Evolutionary conservation across 1,140 invertebrate species (phyloP), one percentile per base, ranked within the genome.

Genomic region (Pachypsylla venusta): DNA sequence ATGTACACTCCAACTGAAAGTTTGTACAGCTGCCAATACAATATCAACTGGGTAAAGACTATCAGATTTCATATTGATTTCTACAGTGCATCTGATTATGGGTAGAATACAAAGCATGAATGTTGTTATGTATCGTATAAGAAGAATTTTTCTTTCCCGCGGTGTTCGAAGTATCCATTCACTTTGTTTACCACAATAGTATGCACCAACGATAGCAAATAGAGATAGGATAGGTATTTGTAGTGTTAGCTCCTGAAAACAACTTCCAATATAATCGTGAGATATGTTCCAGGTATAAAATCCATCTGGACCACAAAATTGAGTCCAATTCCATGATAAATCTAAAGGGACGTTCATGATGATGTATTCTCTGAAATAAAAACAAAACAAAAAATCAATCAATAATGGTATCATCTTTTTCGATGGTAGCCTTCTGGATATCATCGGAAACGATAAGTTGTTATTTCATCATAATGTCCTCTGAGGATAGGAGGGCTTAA

Each of bases 241-340:
- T 14, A 88, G 74, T 63, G 79, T 81, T 40, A 89, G 68, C 67
- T 87, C 79, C 70, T 89, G 85, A 68, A 91, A 91, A 69, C 89
- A 93, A 48, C 81, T 71, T 62, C 85, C 80, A 64, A 91, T 75
- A 70, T 89, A 84, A 65, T 80, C 79, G 5, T 75, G 77, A n/a
- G 73, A 67, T 16, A 76, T 70, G 67, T 82, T 79, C 74, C 84
- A 82, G 1, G 82, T 75, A 56, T 75, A 73, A 26, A 87, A 71
- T 12, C 78, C 81, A 20, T 74, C 74, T 20, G 78, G 74, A 7
- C 82, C 82, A 70, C 85, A 89, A 61, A 87, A 77, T 61, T 83
- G 77, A 40, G 79, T 79, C 84, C 84, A 87, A 63, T 80, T 78
- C 82, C 82, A 85, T 35, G 67, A 69, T 68, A 70, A 71, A 25